Evolutionary conservation across 2,888 invertebrate species (phyloP).

Genomic region (Pediacus dermestoides): DNA sequence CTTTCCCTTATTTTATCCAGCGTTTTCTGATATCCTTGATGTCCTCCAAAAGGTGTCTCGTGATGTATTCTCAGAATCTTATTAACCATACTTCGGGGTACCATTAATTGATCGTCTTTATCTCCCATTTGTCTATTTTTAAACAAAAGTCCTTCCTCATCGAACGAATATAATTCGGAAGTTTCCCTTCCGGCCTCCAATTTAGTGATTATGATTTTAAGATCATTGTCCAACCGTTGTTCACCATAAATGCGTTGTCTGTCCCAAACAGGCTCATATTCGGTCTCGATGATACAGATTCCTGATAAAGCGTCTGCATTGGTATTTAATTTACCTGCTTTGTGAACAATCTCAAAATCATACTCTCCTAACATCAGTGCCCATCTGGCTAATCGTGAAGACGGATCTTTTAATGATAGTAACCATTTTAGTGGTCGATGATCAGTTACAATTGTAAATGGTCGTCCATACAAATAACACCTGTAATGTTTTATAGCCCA

Average conservation of each 20-base stretch:
- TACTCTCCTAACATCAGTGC: slow-evolving; percentile 20
- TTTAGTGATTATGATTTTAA: too few species aligned
- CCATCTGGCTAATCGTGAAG: slow-evolving; percentile 20
- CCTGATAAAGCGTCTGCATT: slow-evolving; percentile 22
- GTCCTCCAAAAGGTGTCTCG: slow-evolving; percentile 26
- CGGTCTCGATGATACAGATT: neutral
- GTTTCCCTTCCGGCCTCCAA: too few species aligned
- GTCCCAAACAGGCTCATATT: slow-evolving; percentile 11
- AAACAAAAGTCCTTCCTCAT: too few species aligned
- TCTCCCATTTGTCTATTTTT: too few species aligned
- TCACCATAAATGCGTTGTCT: too few species aligned
- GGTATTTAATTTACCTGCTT: slow-evolving; percentile 20
- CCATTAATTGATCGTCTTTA: slow-evolving; percentile 12
- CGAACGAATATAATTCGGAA: too few species aligned
- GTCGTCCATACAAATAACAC: slow-evolving; percentile 19
- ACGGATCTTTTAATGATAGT: slow-evolving; percentile 18
- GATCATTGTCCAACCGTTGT: too few species aligned
- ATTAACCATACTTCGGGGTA: too few species aligned
- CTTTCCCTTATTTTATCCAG: slow-evolving; percentile 18
- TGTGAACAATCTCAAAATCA: slow-evolving; percentile 17
- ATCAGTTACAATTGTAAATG: slow-evolving; percentile 18
- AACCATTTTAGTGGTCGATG: slow-evolving; percentile 25
- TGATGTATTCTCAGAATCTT: slow-evolving; percentile 25
- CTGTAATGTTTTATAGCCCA: slow-evolving; percentile 24
- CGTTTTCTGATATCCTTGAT: slow-evolving; percentile 33